phyloP scores from a whole-genome alignment of 2,888 invertebrate genomes.

The Pedicia rivosa region DNA sequence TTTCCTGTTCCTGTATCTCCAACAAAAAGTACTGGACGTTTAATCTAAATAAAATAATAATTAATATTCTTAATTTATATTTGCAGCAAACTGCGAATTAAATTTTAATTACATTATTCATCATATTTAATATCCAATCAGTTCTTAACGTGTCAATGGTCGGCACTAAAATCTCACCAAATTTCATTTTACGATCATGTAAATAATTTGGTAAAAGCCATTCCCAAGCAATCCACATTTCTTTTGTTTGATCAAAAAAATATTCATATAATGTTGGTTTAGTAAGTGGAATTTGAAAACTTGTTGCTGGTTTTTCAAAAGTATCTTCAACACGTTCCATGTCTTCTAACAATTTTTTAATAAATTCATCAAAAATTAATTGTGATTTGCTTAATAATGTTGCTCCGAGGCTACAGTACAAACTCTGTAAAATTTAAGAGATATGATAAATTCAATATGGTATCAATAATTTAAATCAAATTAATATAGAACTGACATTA shows the following conservation, averaged over 20 bases:
- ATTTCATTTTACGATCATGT: conserved; percentile 52
- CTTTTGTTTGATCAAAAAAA: conserved; percentile 47
- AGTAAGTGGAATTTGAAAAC: conserved; percentile 56
- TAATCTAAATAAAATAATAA: conserved; percentile 44
- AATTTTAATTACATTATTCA: too few species aligned
- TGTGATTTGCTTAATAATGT: conserved; percentile 51
- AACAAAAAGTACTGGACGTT: conserved; percentile 65
- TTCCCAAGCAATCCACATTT: conserved; percentile 73
- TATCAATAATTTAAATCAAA: too few species aligned
- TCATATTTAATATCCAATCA: conserved; percentile 59
- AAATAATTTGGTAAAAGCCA: conserved; percentile 60
- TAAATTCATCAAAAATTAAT: conserved; percentile 57
- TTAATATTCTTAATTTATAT: too few species aligned
- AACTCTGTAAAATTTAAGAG: too few species aligned
- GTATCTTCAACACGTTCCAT: conserved; percentile 49
- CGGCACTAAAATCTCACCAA: conserved; percentile 75
- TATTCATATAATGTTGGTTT: conserved; percentile 69
- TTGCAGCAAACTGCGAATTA: too few species aligned
- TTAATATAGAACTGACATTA: too few species aligned
- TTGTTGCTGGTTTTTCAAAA: conserved; percentile 41
- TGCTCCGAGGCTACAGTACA: conserved; percentile 43
- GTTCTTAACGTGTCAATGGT: conserved; percentile 75
- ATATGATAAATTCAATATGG: too few species aligned
- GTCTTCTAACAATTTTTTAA: conserved; percentile 59
- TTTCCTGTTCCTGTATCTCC: conserved; percentile 90